Conservation (phyloP, 1,140 invertebrate genomes). For the Megalopta genalis region DNA sequence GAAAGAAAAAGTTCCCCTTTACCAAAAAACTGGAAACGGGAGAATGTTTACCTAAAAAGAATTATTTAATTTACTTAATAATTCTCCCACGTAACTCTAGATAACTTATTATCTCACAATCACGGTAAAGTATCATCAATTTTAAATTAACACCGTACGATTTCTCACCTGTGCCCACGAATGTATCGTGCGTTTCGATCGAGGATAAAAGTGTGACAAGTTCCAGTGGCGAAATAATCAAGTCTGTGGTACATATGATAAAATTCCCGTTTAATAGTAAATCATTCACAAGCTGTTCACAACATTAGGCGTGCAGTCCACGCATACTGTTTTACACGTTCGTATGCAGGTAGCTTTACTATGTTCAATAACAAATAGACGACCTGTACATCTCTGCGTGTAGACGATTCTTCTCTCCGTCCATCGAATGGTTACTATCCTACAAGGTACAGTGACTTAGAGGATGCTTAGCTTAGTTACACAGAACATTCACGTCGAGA, state of each 20-base stretch:
- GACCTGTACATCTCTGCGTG: slow-evolving; percentile 53
- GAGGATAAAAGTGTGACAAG: neutral
- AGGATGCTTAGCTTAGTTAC: neutral
- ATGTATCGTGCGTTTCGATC: neutral
- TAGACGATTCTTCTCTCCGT: neutral
- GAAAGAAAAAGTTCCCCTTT: too few species aligned
- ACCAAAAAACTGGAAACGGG: too few species aligned
- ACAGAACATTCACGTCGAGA: slow-evolving; percentile 14
- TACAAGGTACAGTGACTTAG: slow-evolving; percentile 23
- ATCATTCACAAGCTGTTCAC: slow-evolving; percentile 15
- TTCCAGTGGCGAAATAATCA: neutral
- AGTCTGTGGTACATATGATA: neutral
- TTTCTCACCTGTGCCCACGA: too few species aligned
- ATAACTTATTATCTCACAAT: too few species aligned
- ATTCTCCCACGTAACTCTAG: too few species aligned
- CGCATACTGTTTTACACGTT: slow-evolving; percentile 2
- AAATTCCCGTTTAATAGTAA: slow-evolving; percentile 24
- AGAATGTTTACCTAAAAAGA: too few species aligned
- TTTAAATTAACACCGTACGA: too few species aligned
- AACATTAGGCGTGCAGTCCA: neutral
- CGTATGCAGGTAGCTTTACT: slow-evolving; percentile 42
- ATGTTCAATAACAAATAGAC: slow-evolving; percentile 51
- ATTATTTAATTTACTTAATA: too few species aligned
- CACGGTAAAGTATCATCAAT: too few species aligned
- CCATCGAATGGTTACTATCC: slow-evolving; percentile 24